Evolutionary conservation across 2,888 invertebrate species (phyloP).

Genomic region (Halictus quadricinctus): DNA sequence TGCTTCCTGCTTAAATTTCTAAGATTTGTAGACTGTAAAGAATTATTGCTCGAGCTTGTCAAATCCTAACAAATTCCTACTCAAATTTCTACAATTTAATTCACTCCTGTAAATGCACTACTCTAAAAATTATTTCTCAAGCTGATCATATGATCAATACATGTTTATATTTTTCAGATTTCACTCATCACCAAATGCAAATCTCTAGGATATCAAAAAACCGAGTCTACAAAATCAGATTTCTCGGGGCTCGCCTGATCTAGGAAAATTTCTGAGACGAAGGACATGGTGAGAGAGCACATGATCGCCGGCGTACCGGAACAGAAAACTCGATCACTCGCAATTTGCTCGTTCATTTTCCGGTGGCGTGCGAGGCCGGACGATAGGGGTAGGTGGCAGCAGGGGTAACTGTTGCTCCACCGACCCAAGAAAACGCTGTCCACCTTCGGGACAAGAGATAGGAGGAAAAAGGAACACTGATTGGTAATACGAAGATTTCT

Average conservation of each 20-base stretch:
- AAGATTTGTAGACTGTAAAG: no score
- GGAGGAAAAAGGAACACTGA: neutral
- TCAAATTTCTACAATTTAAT: no score
- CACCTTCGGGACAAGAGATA: neutral
- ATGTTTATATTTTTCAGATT: no score
- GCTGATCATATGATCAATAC: no score
- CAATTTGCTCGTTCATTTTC: conserved; percentile 42
- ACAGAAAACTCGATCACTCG: conserved; percentile 37
- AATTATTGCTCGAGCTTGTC: no score
- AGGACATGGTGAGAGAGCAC: conserved; percentile 14
- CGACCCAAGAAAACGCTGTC: neutral
- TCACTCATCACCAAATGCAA: neutral
- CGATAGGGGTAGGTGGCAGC: neutral
- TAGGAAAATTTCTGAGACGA: neutral
- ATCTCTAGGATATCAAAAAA: neutral
- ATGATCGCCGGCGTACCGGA: conserved; percentile 13
- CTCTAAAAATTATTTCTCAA: no score
- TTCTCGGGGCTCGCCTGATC: neutral
- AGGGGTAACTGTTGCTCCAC: conserved; percentile 1
- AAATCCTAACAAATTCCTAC: no score
- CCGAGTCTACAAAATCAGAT: neutral
- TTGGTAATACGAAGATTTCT: neutral
- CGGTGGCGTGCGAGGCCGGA: conserved; percentile 12
- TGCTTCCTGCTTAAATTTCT: no score
- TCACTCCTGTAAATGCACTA: no score